Percentiles rank a stretch among this genome's conserved stretches.
Evolutionary conservation across 2,888 invertebrate species (phyloP).

Genomic region (Euplagia quadripunctaria): DNA sequence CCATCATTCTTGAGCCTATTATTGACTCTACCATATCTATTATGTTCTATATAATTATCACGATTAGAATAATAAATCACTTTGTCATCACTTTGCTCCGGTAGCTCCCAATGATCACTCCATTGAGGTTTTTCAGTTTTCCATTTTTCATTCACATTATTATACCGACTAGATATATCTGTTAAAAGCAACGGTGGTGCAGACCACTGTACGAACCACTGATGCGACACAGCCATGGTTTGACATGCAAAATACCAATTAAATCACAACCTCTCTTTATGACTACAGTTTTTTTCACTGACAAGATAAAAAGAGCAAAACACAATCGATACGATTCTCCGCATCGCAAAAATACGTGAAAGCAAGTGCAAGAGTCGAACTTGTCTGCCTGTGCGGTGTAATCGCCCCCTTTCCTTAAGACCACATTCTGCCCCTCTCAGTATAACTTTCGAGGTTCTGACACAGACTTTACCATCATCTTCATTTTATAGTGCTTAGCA

Average conservation of each 20-base stretch:
- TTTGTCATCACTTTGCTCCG: constrained; percentile 42
- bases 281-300: constrained; percentile 40
- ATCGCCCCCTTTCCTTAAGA: constrained; percentile 60
- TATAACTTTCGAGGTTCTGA: constrained; percentile 45
- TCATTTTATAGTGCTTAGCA: constrained; percentile 34
- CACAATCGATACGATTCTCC: constrained; percentile 41
- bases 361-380: constrained; percentile 59
- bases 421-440: constrained; percentile 58
- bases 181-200: constrained; percentile 72
- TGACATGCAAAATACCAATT: constrained; percentile 51
- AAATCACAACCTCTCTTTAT: constrained; percentile 55
- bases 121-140: constrained; percentile 52
- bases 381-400: constrained; percentile 61
- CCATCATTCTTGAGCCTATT: constrained; percentile 51
- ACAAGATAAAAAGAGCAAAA: constrained; percentile 50
- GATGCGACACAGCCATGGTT: constrained; percentile 81
- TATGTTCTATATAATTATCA: constrained; percentile 35
- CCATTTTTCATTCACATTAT: constrained; percentile 68
- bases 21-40: constrained; percentile 31
- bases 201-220: constrained; percentile 85
- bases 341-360: constrained; percentile 70
- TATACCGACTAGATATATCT: constrained; percentile 72
- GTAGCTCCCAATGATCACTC: constrained; percentile 47
- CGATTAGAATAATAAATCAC: constrained; percentile 33
- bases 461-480: constrained; percentile 38